phyloP scores from a whole-genome alignment of 2,888 invertebrate genomes.

The Noctua fimbriata region DNA sequence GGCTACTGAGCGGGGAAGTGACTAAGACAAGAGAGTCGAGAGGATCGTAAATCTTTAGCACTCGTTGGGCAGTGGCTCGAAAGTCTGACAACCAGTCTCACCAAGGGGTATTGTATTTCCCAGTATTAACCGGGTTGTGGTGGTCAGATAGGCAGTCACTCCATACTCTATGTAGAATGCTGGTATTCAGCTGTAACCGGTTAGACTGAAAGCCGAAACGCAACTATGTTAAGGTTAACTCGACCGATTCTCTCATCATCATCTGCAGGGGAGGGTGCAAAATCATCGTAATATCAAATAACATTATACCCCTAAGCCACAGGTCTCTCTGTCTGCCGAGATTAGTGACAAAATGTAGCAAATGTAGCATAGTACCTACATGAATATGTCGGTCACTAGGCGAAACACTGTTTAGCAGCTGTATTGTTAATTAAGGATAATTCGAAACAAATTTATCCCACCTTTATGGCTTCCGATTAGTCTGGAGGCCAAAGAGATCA shows the following conservation, averaged over 20 bases:
- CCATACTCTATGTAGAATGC: not conserved
- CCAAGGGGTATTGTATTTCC: not conserved
- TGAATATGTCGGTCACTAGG: not conserved
- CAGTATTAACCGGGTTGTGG: not conserved
- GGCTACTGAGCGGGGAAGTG: too few relatives aligned
- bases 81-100: not conserved
- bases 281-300: not conserved
- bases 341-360: not conserved
- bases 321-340: not conserved
- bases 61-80: not conserved
- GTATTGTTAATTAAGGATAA: not conserved
- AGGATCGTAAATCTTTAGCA: not conserved
- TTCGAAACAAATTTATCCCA: not conserved
- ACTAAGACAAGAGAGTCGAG: not conserved
- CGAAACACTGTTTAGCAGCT: not conserved
- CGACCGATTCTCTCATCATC: not conserved
- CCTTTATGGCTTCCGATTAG: conserved; percentile 6
- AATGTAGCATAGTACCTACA: not conserved
- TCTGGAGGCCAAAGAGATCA: not conserved
- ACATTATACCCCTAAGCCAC: too few relatives aligned
- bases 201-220: not conserved
- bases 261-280: not conserved
- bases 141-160: not conserved
- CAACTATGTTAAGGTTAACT: not conserved
- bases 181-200: not conserved